Conservation (phyloP, 2,888 invertebrate species). For the Leptinotarsa peninsularis region DNA sequence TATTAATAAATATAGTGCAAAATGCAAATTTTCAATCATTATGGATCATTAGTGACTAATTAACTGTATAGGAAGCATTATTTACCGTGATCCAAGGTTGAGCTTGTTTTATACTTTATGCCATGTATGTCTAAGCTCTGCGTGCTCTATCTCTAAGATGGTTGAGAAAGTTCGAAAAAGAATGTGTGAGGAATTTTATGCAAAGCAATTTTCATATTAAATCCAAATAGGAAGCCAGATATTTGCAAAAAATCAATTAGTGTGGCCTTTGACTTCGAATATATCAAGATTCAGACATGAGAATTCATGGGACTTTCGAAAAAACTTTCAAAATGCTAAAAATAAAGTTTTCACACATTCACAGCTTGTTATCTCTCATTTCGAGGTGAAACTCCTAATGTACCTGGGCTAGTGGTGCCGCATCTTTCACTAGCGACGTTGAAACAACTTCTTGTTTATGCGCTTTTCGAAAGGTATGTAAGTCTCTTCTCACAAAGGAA, state of each 20-base stretch:
- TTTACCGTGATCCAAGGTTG: background rate
- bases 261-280: background rate
- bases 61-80: background rate
- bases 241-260: background rate
- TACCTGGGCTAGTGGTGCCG: background rate
- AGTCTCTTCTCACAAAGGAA: conserved; percentile 1
- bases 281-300: background rate
- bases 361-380: background rate
- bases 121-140: background rate
- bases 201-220: background rate
- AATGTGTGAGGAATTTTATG: background rate
- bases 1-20: too few species aligned
- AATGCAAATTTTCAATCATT: background rate
- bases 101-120: background rate
- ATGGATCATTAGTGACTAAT: too few species aligned
- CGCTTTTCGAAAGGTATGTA: too few species aligned
- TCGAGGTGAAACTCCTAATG: too few species aligned
- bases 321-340: background rate
- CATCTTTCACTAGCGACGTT: too few species aligned
- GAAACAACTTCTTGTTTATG: too few species aligned
- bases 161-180: background rate
- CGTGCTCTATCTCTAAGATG: background rate
- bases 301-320: background rate
- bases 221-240: background rate
- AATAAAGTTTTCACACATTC: background rate